Evolutionary conservation across 1,140 invertebrate species (phyloP).

Genomic region (Pinna nobilis): DNA sequence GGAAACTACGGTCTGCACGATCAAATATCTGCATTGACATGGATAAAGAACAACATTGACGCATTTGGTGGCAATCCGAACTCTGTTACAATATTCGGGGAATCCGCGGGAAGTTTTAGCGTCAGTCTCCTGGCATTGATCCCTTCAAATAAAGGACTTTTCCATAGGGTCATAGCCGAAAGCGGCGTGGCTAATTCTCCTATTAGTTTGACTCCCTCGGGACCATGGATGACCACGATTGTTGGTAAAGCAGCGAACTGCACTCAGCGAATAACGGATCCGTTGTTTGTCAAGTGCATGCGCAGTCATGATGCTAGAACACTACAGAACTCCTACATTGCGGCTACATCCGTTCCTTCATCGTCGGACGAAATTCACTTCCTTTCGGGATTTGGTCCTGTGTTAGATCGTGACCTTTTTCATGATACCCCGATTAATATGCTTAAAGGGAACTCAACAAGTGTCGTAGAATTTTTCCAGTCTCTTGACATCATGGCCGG

Average conservation of each 20-base stretch:
- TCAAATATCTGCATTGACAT: slow-evolving; percentile 79
- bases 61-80: slow-evolving; percentile 63
- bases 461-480: slow-evolving; percentile 10
- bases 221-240: slow-evolving; percentile 76
- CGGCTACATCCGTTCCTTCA: neutral
- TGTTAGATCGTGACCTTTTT: slow-evolving; percentile 25
- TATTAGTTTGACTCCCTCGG: slow-evolving; percentile 80
- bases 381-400: neutral
- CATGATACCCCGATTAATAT: neutral
- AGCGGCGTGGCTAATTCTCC: slow-evolving; percentile 80
- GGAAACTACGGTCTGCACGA: slow-evolving; percentile 78
- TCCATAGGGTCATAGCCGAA: slow-evolving; percentile 82
- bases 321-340: neutral
- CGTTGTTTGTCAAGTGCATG: neutral
- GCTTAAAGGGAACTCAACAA: neutral
- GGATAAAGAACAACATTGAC: slow-evolving; percentile 76
- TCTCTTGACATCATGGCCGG: slow-evolving; percentile 27
- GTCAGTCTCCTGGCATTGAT: slow-evolving; percentile 88
- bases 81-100: slow-evolving; percentile 65
- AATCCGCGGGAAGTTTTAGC: slow-evolving; percentile 60
- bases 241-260: neutral
- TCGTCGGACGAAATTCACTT: too few species aligned
- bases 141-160: slow-evolving; percentile 86
- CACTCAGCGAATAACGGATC: too few species aligned
- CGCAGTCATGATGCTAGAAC: neutral